phyloP scores from a whole-genome alignment of 2,797 vertebrate genomes.

The Amphiprion clarkii region DNA sequence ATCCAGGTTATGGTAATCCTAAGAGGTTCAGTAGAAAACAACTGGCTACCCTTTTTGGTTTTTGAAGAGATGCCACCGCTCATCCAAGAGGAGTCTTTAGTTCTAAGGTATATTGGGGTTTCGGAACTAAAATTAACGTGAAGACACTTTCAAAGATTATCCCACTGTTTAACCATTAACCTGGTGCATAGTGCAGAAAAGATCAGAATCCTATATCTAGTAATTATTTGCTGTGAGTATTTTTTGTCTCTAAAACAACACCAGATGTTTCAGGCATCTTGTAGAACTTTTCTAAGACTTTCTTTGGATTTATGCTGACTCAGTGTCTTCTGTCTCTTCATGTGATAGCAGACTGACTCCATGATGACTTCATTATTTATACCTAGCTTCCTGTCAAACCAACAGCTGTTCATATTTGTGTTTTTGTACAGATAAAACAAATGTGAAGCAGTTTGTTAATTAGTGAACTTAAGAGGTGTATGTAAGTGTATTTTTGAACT shows the following conservation, averaged over 20 bases:
- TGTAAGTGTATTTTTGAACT: background rate
- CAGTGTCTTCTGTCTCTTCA: background rate
- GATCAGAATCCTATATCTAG: background rate
- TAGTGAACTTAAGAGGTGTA: too few species aligned
- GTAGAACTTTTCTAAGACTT: background rate
- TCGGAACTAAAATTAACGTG: too few species aligned
- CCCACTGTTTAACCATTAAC: too few species aligned
- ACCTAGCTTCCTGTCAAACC: background rate
- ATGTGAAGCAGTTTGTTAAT: background rate
- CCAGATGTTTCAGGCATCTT: background rate
- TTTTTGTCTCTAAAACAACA: background rate
- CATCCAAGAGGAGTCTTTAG: too few species aligned
- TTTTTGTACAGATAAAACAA: background rate
- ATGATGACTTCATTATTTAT: background rate
- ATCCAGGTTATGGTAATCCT: too few species aligned
- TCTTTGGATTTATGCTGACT: background rate
- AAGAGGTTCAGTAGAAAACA: too few species aligned
- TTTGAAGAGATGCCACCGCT: too few species aligned
- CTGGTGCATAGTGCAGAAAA: background rate
- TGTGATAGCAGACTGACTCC: background rate
- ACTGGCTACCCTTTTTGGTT: too few species aligned
- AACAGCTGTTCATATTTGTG: background rate
- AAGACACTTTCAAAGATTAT: too few species aligned
- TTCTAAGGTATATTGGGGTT: too few species aligned
- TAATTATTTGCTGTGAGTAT: too few species aligned